phyloP scores from a whole-genome alignment of 2,113 vertebrate genomes.

The Brachypteracias leptosomus region DNA sequence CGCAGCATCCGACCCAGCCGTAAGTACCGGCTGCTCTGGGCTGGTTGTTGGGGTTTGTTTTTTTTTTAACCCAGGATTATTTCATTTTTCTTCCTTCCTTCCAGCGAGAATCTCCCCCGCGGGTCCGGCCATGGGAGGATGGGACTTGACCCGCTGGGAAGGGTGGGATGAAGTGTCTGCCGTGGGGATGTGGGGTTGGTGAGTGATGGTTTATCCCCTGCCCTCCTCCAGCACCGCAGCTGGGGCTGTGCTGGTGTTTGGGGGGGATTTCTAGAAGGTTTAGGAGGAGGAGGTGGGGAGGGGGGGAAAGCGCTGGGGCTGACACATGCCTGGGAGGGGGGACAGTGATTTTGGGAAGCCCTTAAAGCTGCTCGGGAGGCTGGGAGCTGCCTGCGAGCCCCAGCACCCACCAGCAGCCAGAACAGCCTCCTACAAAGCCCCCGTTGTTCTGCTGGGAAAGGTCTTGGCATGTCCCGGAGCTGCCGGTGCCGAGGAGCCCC shows the following conservation, averaged over 20 bases:
- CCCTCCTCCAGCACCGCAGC: no score
- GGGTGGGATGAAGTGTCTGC: neutral
- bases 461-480: neutral
- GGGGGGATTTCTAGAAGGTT: neutral
- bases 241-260: no score
- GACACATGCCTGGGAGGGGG: neutral
- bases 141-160: no score
- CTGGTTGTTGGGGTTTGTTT: no score
- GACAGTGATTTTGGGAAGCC: neutral
- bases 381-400: neutral
- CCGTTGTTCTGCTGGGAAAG: neutral
- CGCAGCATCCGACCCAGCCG: neutral
- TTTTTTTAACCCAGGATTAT: no score
- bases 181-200: neutral
- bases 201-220: neutral
- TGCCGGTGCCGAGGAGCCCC: neutral
- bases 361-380: accelerated
- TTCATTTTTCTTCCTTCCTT: neutral
- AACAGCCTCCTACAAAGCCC: neutral
- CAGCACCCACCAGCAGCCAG: neutral
- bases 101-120: neutral
- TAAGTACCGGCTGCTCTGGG: neutral
- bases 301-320: neutral
- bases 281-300: accelerated
- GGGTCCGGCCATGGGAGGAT: no score